A percentile compares a stretch with the other conserved stretches of the same genome.
Evolutionary conservation across 2,797 vertebrate species (phyloP).

Genomic region (Rhinogobio ventralis): DNA sequence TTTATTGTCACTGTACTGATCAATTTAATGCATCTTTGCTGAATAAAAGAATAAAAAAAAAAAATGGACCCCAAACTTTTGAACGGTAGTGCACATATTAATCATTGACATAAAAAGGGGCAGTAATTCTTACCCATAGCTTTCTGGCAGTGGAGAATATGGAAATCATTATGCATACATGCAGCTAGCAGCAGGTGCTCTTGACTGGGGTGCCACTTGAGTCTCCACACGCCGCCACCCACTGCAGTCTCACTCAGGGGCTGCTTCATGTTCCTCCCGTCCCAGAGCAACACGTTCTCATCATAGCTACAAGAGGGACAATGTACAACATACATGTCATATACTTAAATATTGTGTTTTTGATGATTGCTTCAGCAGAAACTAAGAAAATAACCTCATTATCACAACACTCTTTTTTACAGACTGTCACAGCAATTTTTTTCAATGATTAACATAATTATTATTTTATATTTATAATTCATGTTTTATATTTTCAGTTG

Average conservation of each 20-base stretch:
- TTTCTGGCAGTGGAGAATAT: constrained; percentile 85
- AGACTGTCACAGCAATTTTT: not conserved
- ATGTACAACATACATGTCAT: not conserved
- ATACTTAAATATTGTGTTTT: not conserved
- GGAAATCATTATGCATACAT: constrained; percentile 93
- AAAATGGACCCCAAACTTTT: not conserved
- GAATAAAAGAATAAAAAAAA: not conserved
- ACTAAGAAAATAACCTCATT: not conserved
- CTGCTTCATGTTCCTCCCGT: constrained; percentile 87
- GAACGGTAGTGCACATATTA: not conserved
- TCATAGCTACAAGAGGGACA: constrained; percentile 83
- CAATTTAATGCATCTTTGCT: not conserved
- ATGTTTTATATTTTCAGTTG: not conserved
- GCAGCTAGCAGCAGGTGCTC: constrained; percentile 89
- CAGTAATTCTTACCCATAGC: constrained; percentile 70
- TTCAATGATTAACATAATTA: not conserved
- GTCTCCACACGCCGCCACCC: constrained; percentile 92
- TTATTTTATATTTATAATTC: not conserved
- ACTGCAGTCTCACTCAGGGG: constrained; percentile 81
- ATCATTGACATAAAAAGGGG: not conserved
- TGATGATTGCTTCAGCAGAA: not conserved
- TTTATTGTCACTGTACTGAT: no score
- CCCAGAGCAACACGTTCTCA: constrained; percentile 92
- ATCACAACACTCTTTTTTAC: not conserved
- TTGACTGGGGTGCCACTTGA: constrained; percentile 91